Percentiles rank a stretch among this genome's conserved stretches.
phyloP scores from a whole-genome alignment of 2,888 invertebrate species.

The Rhagonycha lutea region DNA sequence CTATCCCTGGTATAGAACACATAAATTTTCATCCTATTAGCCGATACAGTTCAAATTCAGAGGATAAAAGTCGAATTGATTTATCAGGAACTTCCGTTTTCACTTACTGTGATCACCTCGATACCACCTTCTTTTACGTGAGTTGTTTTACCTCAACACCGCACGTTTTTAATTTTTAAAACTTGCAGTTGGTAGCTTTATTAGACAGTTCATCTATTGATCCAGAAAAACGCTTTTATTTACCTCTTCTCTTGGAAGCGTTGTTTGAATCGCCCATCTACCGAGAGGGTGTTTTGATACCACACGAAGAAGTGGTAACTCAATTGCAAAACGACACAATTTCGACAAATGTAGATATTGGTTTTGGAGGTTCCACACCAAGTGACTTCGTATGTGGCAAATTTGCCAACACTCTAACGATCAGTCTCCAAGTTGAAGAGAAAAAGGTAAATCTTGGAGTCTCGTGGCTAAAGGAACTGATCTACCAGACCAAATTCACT shows the following conservation, averaged over 20 bases:
- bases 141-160: slow-evolving; percentile 48
- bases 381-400: slow-evolving; percentile 71
- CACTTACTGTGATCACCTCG: slow-evolving; percentile 77
- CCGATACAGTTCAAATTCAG: slow-evolving; percentile 54
- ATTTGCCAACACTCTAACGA: slow-evolving; percentile 69
- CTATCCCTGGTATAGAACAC: slow-evolving; percentile 74
- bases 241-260: slow-evolving; percentile 76
- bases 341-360: slow-evolving; percentile 64
- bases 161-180: slow-evolving; percentile 17
- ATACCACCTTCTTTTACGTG: slow-evolving; percentile 85
- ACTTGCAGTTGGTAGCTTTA: slow-evolving; percentile 70
- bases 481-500: slow-evolving; percentile 73
- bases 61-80: slow-evolving; percentile 59
- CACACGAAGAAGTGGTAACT: slow-evolving; percentile 75
- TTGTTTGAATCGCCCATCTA: slow-evolving; percentile 76
- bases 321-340: slow-evolving; percentile 78
- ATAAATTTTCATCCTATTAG: slow-evolving; percentile 69
- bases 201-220: slow-evolving; percentile 71
- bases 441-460: slow-evolving; percentile 76
- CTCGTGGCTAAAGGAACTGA: slow-evolving; percentile 75
- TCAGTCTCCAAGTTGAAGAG: slow-evolving; percentile 76
- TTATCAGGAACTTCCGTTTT: slow-evolving; percentile 70
- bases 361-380: slow-evolving; percentile 58
- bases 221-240: slow-evolving; percentile 66
- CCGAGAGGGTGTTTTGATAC: slow-evolving; percentile 60